phyloP scores from a whole-genome alignment of 2,888 invertebrate species.

The Agelastica alni region DNA sequence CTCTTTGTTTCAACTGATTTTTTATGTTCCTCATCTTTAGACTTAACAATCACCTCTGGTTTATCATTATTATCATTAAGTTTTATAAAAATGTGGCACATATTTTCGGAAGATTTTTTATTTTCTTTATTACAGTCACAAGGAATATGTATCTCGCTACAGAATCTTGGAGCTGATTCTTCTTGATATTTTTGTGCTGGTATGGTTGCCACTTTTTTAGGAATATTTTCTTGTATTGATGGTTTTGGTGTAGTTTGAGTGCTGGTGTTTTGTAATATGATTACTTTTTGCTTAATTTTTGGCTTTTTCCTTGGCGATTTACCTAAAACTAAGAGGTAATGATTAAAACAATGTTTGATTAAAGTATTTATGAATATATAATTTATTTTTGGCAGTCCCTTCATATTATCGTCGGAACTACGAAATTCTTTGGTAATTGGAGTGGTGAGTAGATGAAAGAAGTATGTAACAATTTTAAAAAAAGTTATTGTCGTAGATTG shows the following conservation, averaged over 20 bases:
- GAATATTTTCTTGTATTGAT: slow-evolving; percentile 14
- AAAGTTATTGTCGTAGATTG: neutral
- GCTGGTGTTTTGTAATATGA: slow-evolving; percentile 51
- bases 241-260: slow-evolving; percentile 52
- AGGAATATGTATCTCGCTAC: slow-evolving; percentile 28
- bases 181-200: neutral
- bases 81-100: slow-evolving; percentile 53
- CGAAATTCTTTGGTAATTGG: neutral
- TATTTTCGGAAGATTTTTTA: slow-evolving; percentile 36
- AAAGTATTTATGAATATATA: too few species aligned
- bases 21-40: neutral
- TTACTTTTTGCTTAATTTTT: slow-evolving; percentile 30
- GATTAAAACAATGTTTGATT: too few species aligned
- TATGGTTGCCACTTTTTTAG: neutral
- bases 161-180: slow-evolving; percentile 1
- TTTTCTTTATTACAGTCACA: slow-evolving; percentile 40
- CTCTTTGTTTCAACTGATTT: neutral
- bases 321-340: slow-evolving; percentile 1
- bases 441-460: neutral
- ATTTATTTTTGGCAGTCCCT: too few species aligned
- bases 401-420: too few species aligned
- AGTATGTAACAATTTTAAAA: neutral
- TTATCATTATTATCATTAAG: slow-evolving; percentile 45
- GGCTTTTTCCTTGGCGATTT: slow-evolving; percentile 34
- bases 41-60: slow-evolving; percentile 39